phyloP scores from a whole-genome alignment of 2,888 invertebrate genomes.

The Mesochorus sp. region DNA sequence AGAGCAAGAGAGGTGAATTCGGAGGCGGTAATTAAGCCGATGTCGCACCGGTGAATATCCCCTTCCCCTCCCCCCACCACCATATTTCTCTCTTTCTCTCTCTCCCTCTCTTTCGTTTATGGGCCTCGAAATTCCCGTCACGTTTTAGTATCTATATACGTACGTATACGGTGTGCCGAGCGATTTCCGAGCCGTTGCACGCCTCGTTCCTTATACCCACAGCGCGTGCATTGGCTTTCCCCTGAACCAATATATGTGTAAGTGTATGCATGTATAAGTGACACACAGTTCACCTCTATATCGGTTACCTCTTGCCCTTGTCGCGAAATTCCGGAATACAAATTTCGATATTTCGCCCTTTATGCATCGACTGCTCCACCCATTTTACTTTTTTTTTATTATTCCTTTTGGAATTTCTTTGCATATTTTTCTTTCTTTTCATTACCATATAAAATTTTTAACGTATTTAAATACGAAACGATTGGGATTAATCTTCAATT shows the following conservation, averaged over 20 bases:
- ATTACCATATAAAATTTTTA: background rate
- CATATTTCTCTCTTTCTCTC: constrained; percentile 29
- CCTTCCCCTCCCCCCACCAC: background rate
- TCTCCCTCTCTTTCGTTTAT: constrained; percentile 56
- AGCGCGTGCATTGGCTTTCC: constrained; percentile 18
- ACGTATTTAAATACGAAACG: too few species aligned
- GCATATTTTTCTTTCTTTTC: background rate
- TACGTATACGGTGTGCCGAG: constrained; percentile 66
- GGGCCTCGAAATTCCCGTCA: constrained; percentile 70
- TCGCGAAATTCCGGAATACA: constrained; percentile 61
- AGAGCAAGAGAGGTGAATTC: constrained; percentile 37
- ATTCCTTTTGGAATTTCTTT: background rate
- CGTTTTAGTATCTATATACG: constrained; percentile 66
- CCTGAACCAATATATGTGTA: too few species aligned
- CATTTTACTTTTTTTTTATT: background rate
- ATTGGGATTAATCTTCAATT: background rate
- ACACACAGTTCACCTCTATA: constrained; percentile 35
- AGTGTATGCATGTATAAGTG: background rate
- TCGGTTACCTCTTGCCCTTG: constrained; percentile 38
- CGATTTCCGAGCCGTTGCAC: constrained; percentile 70
- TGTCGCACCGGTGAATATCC: constrained; percentile 60
- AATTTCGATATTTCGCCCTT: constrained; percentile 60
- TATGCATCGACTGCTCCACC: background rate
- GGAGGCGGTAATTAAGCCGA: constrained; percentile 62
- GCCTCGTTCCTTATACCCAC: constrained; percentile 57